Evolutionary conservation across 2,113 vertebrate genomes (phyloP), one percentile per base, ranked within the genome.

Genomic region (Numida meleagris): DNA sequence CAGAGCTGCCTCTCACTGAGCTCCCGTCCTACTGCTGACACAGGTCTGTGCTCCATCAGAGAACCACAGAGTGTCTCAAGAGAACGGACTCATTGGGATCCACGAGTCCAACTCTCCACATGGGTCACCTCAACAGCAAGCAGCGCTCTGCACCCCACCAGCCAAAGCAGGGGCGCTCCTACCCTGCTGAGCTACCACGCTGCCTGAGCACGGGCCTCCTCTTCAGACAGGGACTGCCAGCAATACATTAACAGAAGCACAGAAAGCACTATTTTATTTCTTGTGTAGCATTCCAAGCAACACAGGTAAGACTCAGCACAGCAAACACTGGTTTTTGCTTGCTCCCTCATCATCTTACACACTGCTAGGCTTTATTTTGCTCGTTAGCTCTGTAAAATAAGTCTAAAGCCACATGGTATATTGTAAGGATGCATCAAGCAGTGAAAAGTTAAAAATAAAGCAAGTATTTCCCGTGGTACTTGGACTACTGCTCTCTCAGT

Each of bases 71-170:
- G 50, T 25, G 25, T 14, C 24, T 13, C 50, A 51, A 27, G 15
- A 16, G 29, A 17, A 55, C 16, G 29, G 53, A 29, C 53, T 31
- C 5, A 55, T 10, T 4, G 17, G 53, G 29, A 55, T 11, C 53
- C 31, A 12, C 17, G 53, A 55, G 29, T 19, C 29, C 53, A 55
- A 6, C 53, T 10, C 53, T 55, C 29, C 53, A 31, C 51, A 31
- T 9, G 15, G 14, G 14, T 15, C 51, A 55, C 31, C 53, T 16
- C 1, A 4, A 57, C 4, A 17, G 58, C 3, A 38, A 0, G 59
- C 17, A 91, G 50, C 74, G 80, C 57, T 84, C 61, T n/a, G 73
- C 6, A 36, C 45, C 16, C 63, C 38, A 18, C 67, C 11, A 45
- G 38, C 1, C 43, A 31, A 34, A 51, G 14, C 25, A 29, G 12